Evolutionary conservation across 2,113 vertebrate genomes (phyloP).

Genomic region (Australoheros scitulus): DNA sequence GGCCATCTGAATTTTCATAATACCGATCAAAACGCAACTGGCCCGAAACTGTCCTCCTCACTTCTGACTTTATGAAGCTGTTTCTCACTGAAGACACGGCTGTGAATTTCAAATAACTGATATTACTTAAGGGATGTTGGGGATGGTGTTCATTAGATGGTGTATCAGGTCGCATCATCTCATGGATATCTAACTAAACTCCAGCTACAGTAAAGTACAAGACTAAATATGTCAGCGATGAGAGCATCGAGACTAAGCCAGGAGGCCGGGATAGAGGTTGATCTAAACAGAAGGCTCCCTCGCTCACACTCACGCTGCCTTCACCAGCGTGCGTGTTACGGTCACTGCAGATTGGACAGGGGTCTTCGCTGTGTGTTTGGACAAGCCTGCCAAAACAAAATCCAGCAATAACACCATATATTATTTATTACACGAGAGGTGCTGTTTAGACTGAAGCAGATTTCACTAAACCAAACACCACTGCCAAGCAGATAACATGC

Average conservation of each 20-base stretch:
- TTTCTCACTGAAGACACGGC: neutral
- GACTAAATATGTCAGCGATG: neutral
- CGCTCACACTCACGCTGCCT: neutral
- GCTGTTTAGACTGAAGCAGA: neutral
- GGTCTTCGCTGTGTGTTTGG: neutral
- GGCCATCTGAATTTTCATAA: rapidly evolving
- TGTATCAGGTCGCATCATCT: neutral
- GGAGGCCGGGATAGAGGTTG: too few species aligned
- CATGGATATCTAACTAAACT: neutral
- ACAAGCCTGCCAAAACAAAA: neutral
- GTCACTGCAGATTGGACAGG: neutral
- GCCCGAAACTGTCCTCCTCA: neutral
- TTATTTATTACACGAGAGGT: neutral
- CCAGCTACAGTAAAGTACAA: neutral
- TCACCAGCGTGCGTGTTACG: neutral
- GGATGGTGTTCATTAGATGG: neutral
- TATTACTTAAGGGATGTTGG: constrained; percentile 18
- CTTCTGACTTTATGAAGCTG: neutral
- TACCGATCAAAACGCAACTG: neutral
- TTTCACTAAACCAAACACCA: neutral
- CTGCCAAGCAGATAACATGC: neutral
- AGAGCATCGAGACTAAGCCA: neutral
- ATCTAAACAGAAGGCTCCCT: neutral
- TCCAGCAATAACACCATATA: neutral
- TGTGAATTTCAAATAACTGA: constrained; percentile 1